A percentile compares a stretch with the other conserved stretches of the same genome.
Evolutionary conservation across 2,113 vertebrate species (phyloP).

Genomic region (Grus americana): DNA sequence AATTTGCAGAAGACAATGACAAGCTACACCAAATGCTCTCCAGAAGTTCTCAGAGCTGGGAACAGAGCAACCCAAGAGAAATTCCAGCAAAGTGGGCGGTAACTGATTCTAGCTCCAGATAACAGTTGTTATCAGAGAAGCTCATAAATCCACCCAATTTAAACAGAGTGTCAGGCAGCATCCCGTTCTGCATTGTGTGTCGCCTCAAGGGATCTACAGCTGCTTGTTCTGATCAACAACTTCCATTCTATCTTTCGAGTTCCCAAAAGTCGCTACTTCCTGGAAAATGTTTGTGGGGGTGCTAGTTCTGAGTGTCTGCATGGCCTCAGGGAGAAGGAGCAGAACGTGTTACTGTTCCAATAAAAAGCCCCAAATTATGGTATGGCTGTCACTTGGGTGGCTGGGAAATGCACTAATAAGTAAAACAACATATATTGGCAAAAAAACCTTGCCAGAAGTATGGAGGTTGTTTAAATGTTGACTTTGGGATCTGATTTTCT

Average conservation of each 20-base stretch:
- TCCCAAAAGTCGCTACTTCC: slow-evolving; percentile 33
- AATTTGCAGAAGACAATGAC: neutral
- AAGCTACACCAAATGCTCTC: neutral
- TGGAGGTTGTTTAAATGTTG: neutral
- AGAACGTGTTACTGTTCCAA: neutral
- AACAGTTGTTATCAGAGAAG: slow-evolving; percentile 44
- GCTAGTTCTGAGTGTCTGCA: neutral
- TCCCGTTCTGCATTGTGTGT: slow-evolving; percentile 9
- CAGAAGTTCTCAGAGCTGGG: slow-evolving; percentile 33
- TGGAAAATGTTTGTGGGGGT: neutral
- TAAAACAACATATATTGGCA: neutral
- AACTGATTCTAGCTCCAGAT: slow-evolving; percentile 55
- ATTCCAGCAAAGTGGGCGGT: slow-evolving; percentile 10
- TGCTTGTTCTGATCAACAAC: slow-evolving; percentile 16
- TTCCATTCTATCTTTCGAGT: slow-evolving; percentile 9
- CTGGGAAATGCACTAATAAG: neutral
- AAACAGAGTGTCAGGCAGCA: slow-evolving; percentile 64
- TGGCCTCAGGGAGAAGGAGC: neutral
- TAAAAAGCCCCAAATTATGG: neutral
- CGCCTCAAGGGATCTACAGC: slow-evolving; percentile 23
- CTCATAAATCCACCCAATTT: slow-evolving; percentile 64
- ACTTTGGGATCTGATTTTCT: neutral
- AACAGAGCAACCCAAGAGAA: slow-evolving; percentile 31
- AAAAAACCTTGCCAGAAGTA: neutral
- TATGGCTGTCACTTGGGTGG: neutral